These are phyloP conservation scores for Spialia ferax DNA, from an alignment of 2,888 invertebrate genomes.

Conservation along the genomic window DNA sequence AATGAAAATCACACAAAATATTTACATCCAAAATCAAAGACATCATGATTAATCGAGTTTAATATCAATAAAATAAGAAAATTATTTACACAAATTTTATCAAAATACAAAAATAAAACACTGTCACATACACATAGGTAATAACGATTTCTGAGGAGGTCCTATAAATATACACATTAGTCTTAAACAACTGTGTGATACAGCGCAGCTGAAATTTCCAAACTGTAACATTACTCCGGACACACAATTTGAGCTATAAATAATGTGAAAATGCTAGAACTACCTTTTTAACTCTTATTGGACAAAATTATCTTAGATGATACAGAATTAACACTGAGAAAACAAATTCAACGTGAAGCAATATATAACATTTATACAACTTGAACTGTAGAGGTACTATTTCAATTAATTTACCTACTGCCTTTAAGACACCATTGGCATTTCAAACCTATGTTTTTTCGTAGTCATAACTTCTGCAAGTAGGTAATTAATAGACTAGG, in stretches of 20 bases:
- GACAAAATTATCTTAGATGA: constrained; percentile 49
- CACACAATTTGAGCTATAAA: constrained; percentile 54
- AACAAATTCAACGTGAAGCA: constrained; percentile 40
- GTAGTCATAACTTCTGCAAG: constrained; percentile 1
- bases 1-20: constrained; percentile 8
- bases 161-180: constrained; percentile 63
- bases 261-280: constrained; percentile 52
- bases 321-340: constrained; percentile 41
- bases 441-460: background rate
- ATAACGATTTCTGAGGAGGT: constrained; percentile 70
- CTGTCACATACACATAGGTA: constrained; percentile 82
- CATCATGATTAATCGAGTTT: constrained; percentile 83
- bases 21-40: constrained; percentile 42
- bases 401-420: constrained; percentile 5
- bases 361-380: constrained; percentile 23
- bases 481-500: constrained; percentile 3
- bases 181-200: constrained; percentile 59
- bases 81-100: constrained; percentile 86
- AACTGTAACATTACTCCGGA: constrained; percentile 46
- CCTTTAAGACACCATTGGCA: constrained; percentile 33
- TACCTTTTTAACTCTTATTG: constrained; percentile 51
- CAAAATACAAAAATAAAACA: constrained; percentile 87
- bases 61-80: constrained; percentile 87
- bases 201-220: constrained; percentile 55
- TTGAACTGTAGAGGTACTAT: constrained; percentile 1